A percentile compares a stretch with the other conserved stretches of the same genome.
phyloP scores from a whole-genome alignment of 2,113 vertebrate genomes.

The Scophthalmus maximus region DNA sequence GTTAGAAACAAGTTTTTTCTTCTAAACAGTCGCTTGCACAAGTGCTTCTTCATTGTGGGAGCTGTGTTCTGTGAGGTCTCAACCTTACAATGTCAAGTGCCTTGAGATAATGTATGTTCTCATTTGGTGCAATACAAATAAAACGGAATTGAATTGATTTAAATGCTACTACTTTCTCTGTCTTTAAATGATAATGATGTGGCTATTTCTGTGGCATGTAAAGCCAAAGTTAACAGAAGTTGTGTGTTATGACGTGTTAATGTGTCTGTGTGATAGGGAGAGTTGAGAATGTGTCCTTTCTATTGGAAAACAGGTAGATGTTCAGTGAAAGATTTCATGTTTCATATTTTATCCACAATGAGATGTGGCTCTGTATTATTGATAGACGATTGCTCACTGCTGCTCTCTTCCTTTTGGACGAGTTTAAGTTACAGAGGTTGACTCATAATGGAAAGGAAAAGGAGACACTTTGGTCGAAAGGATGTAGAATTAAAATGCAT shows the following conservation, averaged over 20 bases:
- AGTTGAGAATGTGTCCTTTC: slow-evolving; percentile 12
- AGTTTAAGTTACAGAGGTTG: slow-evolving; percentile 48
- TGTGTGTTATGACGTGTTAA: slow-evolving; percentile 22
- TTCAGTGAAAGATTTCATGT: slow-evolving; percentile 48
- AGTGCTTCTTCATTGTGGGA: too few relatives aligned
- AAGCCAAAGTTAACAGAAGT: slow-evolving; percentile 18
- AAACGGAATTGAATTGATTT: too few relatives aligned
- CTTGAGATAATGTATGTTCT: too few relatives aligned
- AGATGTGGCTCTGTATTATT: slow-evolving; percentile 62
- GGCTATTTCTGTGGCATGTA: slow-evolving; percentile 8
- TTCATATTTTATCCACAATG: slow-evolving; percentile 70
- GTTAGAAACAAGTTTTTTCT: too few relatives aligned
- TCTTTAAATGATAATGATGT: slow-evolving; percentile 27
- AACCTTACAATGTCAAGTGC: too few relatives aligned
- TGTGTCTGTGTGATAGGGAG: neutral
- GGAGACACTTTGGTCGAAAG: too few relatives aligned
- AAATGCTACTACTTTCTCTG: slow-evolving; percentile 23
- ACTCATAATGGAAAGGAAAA: slow-evolving; percentile 57
- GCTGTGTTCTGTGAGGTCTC: too few relatives aligned
- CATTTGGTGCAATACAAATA: too few relatives aligned
- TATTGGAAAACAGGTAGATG: slow-evolving; percentile 18
- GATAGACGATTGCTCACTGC: slow-evolving; percentile 43
- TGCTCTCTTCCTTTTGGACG: neutral
- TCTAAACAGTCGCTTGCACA: too few relatives aligned
- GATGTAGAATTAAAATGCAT: too few relatives aligned